phyloP scores from a whole-genome alignment of 2,797 vertebrate genomes.

The Coccyzus lansbergi region DNA sequence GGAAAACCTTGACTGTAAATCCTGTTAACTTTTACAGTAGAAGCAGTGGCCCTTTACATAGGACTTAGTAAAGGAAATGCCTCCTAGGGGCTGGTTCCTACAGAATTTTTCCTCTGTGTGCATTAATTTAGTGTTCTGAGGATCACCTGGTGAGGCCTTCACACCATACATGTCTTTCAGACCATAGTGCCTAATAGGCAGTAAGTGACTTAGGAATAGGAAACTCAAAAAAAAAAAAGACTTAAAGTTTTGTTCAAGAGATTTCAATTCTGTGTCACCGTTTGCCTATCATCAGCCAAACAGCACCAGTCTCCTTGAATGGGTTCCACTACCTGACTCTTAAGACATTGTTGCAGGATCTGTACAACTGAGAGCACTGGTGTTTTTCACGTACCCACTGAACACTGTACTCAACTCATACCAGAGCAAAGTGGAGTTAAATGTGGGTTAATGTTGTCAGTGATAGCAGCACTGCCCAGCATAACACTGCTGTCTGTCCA shows the following conservation, averaged over 20 bases:
- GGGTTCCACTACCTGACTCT: not conserved
- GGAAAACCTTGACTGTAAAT: not conserved
- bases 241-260: not conserved
- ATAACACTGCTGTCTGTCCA: too few relatives aligned
- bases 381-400: not conserved
- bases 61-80: not conserved
- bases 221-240: not conserved
- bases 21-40: not conserved
- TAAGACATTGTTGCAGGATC: not conserved
- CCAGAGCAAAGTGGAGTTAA: not conserved
- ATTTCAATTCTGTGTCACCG: not conserved
- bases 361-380: not conserved
- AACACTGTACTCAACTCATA: too few relatives aligned
- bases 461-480: not conserved
- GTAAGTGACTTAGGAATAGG: not conserved
- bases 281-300: not conserved
- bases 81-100: not conserved
- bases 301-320: not conserved
- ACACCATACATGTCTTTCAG: not conserved
- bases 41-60: not conserved
- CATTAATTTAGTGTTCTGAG: not conserved
- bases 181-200: not conserved
- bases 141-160: not conserved
- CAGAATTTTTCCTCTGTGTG: not conserved
- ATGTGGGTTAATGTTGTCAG: not conserved